Evolutionary conservation across 2,113 vertebrate species (phyloP).

Genomic region (Sturnus vulgaris): DNA sequence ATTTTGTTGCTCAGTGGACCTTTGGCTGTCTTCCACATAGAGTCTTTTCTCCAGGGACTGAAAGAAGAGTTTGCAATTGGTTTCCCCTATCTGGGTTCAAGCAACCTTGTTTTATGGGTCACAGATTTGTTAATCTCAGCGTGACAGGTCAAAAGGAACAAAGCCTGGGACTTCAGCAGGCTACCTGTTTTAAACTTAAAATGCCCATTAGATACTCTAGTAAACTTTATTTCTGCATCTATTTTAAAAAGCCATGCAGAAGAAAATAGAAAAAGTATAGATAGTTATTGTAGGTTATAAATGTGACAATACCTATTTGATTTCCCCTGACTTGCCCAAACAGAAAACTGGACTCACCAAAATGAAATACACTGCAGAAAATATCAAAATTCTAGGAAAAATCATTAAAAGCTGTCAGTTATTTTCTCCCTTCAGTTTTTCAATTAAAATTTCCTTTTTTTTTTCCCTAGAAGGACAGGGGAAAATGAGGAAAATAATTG

Average conservation of each 20-base stretch:
- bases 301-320: neutral
- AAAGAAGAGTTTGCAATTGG: constrained; percentile 13
- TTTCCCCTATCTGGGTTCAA: neutral
- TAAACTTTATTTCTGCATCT: neutral
- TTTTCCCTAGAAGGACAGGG: too few species aligned
- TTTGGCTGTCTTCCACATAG: neutral
- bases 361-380: neutral
- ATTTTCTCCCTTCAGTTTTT: neutral
- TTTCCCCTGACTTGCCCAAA: rapidly evolving
- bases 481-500: neutral
- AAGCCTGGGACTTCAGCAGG: neutral
- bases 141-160: constrained; percentile 26
- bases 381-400: neutral
- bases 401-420: rapidly evolving
- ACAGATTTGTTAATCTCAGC: constrained; percentile 44
- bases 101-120: constrained; percentile 45
- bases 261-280: neutral
- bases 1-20: neutral
- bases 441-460: neutral
- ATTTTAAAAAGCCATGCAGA: neutral
- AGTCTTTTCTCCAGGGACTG: neutral
- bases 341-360: neutral
- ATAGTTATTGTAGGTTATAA: neutral
- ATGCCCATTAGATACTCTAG: neutral
- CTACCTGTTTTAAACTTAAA: neutral